These are phyloP conservation scores for Felis catus DNA, from an alignment of 2,113 vertebrate species.

Conservation along the genomic window F.catus_Fca126_mat1.0 CM031414.1:8100501-8101000, in stretches of 20 bases:
- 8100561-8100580: background rate
- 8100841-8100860: too few relatives aligned
- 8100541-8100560: too few relatives aligned
- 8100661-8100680: background rate
- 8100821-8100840: too few relatives aligned
- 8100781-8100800: accelerated
- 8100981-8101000: too few relatives aligned
- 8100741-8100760: background rate
- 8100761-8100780: background rate
- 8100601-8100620: background rate
- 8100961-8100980: too few relatives aligned
- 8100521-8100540: background rate
- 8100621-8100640: background rate
- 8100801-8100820: background rate
- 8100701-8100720: background rate
- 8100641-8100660: background rate
- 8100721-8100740: too few relatives aligned
- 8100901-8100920: too few relatives aligned
- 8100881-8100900: too few relatives aligned
- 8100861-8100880: too few relatives aligned
- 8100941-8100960: too few relatives aligned
- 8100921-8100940: too few relatives aligned
- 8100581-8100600: background rate
- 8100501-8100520: too few relatives aligned
- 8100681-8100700: background rate